These are phyloP conservation scores for Colletes collaris DNA, from an alignment of 2,888 invertebrate genomes.

Conservation along the genomic window DNA sequence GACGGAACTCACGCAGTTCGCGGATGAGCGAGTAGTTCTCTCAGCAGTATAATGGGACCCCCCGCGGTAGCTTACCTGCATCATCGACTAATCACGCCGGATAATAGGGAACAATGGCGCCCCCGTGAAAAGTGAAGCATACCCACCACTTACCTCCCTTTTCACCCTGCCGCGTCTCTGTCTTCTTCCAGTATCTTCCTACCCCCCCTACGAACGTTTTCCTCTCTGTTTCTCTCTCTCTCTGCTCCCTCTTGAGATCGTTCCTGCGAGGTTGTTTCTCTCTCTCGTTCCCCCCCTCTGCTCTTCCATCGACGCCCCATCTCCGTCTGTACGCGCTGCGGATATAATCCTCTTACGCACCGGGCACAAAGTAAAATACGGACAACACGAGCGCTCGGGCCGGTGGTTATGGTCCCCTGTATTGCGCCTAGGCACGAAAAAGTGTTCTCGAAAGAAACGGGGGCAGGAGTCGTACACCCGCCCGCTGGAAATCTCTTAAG, in stretches of 20 bases:
- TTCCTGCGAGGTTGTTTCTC: constrained; percentile 13
- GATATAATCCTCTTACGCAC: constrained; percentile 82
- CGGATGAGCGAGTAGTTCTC: constrained; percentile 69
- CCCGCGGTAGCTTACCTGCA: constrained; percentile 83
- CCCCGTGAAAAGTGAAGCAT: constrained; percentile 82
- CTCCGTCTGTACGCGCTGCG: constrained; percentile 39
- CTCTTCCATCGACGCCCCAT: neutral
- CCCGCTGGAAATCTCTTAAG: constrained; percentile 70
- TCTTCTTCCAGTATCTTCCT: constrained; percentile 31
- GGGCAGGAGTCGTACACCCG: constrained; percentile 32
- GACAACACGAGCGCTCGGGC: constrained; percentile 60
- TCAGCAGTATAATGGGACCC: constrained; percentile 79
- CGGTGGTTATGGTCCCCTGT: constrained; percentile 51
- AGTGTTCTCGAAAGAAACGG: constrained; percentile 17
- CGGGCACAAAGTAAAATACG: constrained; percentile 81
- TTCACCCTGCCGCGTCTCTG: constrained; percentile 38
- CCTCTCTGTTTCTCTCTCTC: constrained; percentile 19
- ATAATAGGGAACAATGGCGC: constrained; percentile 81
- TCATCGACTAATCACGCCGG: constrained; percentile 83
- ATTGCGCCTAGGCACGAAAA: constrained; percentile 63
- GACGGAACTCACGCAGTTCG: constrained; percentile 64
- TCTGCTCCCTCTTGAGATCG: constrained; percentile 21
- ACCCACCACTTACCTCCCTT: constrained; percentile 77
- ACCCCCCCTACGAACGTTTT: neutral
- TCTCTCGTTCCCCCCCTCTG: constrained; percentile 25